Percentiles rank a stretch among this genome's conserved stretches.
phyloP scores from a whole-genome alignment of 2,888 invertebrate genomes.

The Clitarchus hookeri region DNA sequence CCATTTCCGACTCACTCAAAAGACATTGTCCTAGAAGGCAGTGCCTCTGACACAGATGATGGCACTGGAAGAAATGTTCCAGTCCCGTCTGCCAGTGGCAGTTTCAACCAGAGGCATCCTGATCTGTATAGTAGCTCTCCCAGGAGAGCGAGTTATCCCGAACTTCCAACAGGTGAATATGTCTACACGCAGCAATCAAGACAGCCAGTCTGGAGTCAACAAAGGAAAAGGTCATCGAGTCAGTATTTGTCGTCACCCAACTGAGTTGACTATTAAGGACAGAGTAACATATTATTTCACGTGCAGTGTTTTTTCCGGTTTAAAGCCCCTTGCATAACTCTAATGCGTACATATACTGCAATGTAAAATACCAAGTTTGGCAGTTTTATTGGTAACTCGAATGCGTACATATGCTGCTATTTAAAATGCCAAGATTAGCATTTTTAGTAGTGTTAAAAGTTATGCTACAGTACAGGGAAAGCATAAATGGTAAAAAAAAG shows the following conservation, averaged over 20 bases:
- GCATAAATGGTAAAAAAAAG: background rate
- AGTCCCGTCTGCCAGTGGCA: background rate
- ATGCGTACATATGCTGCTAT: background rate
- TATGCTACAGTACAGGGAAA: background rate
- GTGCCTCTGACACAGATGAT: background rate
- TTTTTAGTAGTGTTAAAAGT: background rate
- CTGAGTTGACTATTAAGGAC: background rate
- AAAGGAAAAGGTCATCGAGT: background rate
- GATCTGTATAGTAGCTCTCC: background rate
- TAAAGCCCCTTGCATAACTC: slow-evolving; percentile 7
- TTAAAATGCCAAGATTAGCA: background rate
- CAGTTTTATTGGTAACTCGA: background rate
- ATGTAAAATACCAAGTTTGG: background rate
- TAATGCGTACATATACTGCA: background rate
- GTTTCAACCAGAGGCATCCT: background rate
- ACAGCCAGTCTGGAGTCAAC: background rate
- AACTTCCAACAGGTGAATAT: background rate
- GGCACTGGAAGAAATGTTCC: background rate
- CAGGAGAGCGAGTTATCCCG: background rate
- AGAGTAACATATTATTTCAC: background rate
- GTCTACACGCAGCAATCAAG: background rate
- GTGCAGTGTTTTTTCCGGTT: background rate
- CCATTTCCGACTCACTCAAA: slow-evolving; percentile 30
- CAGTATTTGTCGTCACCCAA: background rate
- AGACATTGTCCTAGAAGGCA: background rate